These are phyloP conservation scores for Endomychus coccineus DNA, from an alignment of 2,888 invertebrate genomes.

Conservation along the genomic window DNA sequence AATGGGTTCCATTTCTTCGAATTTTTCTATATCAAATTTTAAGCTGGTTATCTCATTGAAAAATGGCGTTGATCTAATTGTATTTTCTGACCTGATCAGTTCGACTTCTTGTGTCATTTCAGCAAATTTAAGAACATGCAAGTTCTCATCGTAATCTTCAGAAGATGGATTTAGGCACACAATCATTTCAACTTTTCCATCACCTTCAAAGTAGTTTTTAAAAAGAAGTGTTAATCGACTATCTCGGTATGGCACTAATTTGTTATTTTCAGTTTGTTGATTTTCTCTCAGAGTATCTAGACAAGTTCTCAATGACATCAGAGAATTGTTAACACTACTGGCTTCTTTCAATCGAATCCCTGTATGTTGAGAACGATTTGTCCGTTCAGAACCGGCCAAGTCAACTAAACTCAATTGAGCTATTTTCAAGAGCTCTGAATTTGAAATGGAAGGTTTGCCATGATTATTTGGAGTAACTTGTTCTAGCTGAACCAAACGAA, in stretches of 20 bases:
- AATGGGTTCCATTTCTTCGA: constrained; percentile 2
- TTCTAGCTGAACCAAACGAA: constrained; percentile 74
- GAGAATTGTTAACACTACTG: constrained; percentile 95
- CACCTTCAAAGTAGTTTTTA: constrained; percentile 96
- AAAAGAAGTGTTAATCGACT: constrained; percentile 91
- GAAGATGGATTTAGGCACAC: constrained; percentile 92
- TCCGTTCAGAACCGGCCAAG: constrained; percentile 94
- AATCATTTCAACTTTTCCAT: constrained; percentile 92
- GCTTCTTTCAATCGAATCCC: constrained; percentile 47
- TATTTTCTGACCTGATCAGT: constrained; percentile 18
- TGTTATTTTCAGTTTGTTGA: constrained; percentile 60
- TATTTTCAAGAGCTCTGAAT: constrained; percentile 58
- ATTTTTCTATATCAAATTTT: constrained; percentile 1
- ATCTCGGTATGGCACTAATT: constrained; percentile 83
- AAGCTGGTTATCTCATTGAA: constrained; percentile 3
- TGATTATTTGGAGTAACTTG: constrained; percentile 27
- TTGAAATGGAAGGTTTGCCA: constrained; percentile 70
- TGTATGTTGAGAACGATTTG: constrained; percentile 84
- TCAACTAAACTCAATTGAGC: constrained; percentile 95
- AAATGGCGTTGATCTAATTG: constrained; percentile 5
- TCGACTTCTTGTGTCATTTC: constrained; percentile 95
- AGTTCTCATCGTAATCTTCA: constrained; percentile 91
- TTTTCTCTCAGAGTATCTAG: constrained; percentile 87
- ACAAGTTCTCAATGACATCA: constrained; percentile 89
- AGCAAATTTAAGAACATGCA: constrained; percentile 90